A percentile compares a stretch with the other conserved stretches of the same genome.
phyloP scores from a whole-genome alignment of 2,797 vertebrate genomes.

The Falco columbarius region DNA sequence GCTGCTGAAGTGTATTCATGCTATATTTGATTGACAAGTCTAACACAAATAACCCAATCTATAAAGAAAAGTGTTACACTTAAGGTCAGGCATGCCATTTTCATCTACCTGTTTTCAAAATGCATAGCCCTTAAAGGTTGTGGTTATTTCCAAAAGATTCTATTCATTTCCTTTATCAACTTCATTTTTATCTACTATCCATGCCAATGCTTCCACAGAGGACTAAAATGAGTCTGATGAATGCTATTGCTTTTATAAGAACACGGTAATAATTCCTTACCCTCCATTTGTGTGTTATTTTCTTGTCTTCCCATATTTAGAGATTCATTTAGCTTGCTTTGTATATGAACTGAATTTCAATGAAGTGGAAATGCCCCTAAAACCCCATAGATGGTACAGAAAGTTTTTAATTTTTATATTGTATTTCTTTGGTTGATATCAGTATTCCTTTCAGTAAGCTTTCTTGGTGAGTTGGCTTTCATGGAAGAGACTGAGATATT shows the following conservation, averaged over 20 bases:
- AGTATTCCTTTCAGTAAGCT: not conserved
- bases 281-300: not conserved
- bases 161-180: not conserved
- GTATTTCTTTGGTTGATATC: not conserved
- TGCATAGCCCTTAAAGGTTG: not conserved
- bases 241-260: not conserved
- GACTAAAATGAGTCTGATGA: not conserved
- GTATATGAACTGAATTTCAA: not conserved
- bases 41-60: conserved; percentile 66
- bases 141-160: not conserved
- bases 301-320: not conserved
- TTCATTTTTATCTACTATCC: conserved; percentile 9
- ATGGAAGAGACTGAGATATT: not conserved
- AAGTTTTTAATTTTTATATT: not conserved
- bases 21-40: conserved; percentile 67
- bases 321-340: not conserved
- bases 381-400: fast-evolving
- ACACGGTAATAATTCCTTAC: not conserved
- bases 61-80: conserved; percentile 56
- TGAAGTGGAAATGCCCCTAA: not conserved
- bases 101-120: conserved; percentile 46
- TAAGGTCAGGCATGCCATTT: conserved; percentile 61
- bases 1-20: conserved; percentile 64
- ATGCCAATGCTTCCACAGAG: not conserved
- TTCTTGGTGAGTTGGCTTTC: not conserved